A percentile compares a stretch with the other conserved stretches of the same genome.
Evolutionary conservation across 2,797 vertebrate genomes (phyloP).

Genomic region (Phoebastria nigripes): DNA sequence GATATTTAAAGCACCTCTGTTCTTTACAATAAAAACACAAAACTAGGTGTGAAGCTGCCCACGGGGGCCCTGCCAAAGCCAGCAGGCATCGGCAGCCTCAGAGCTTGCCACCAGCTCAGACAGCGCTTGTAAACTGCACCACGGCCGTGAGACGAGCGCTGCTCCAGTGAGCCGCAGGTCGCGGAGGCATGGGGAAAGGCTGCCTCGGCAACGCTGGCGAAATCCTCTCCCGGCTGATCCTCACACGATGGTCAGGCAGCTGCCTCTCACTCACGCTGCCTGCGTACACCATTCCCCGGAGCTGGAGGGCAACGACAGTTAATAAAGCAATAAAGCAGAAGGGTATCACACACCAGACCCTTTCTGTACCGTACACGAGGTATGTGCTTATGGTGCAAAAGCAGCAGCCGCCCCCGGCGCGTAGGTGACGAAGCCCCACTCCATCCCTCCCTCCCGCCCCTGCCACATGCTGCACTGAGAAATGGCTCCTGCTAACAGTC

Average conservation of each 20-base stretch:
- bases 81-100: background rate
- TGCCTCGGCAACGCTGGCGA: background rate
- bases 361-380: background rate
- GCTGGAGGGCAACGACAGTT: fast-evolving
- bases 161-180: fast-evolving
- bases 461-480: background rate
- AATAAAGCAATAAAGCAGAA: background rate
- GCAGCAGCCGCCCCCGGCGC: background rate
- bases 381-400: fast-evolving
- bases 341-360: background rate
- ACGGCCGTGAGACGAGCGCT: fast-evolving
- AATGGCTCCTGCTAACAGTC: background rate
- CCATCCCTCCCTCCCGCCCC: background rate
- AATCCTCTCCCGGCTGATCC: background rate
- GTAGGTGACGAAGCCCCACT: background rate
- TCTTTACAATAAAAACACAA: background rate
- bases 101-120: background rate
- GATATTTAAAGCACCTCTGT: background rate
- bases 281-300: fast-evolving
- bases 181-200: background rate
- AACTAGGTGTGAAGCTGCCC: background rate
- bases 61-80: background rate
- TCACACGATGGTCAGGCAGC: fast-evolving
- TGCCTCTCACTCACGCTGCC: background rate
- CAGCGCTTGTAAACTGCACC: fast-evolving